A percentile compares a stretch with the other conserved stretches of the same genome.
Conservation (phyloP, 2,113 vertebrate species). For the Austrofundulus limnaeus region DNA sequence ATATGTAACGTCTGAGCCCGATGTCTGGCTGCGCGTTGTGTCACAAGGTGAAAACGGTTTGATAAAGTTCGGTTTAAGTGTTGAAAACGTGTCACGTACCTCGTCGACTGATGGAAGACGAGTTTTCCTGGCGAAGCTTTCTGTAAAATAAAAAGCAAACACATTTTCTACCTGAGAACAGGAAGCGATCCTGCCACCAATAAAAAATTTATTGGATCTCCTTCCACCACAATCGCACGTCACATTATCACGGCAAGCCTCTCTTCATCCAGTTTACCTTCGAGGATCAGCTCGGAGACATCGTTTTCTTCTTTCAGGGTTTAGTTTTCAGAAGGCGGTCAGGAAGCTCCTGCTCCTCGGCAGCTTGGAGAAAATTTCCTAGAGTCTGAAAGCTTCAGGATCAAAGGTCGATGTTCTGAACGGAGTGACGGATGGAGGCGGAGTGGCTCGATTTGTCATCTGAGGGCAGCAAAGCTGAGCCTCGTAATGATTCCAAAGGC, state of each 20-base stretch:
- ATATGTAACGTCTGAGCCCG: neutral
- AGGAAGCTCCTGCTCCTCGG: neutral
- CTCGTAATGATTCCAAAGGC: conserved; percentile 66
- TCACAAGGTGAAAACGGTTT: no score
- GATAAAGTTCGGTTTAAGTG: no score
- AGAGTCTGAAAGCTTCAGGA: conserved; percentile 19
- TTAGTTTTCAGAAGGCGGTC: neutral
- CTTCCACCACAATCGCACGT: neutral
- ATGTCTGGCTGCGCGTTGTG: neutral
- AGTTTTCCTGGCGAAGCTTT: neutral
- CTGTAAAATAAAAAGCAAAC: conserved; percentile 5
- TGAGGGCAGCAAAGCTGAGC: neutral
- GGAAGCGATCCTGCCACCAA: neutral
- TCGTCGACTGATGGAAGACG: neutral
- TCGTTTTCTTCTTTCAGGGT: conserved; percentile 1
- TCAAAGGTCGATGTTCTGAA: conserved; percentile 67
- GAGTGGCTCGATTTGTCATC: conserved; percentile 20
- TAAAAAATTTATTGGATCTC: neutral
- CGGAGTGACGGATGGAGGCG: conserved; percentile 32
- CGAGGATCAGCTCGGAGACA: conserved; percentile 29
- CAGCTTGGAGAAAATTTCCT: conserved; percentile 4
- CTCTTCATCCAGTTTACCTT: conserved; percentile 7
- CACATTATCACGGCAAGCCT: neutral
- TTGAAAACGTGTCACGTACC: neutral
- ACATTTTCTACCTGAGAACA: conserved; percentile 14